Percentiles rank a stretch among this genome's conserved stretches.
These are phyloP conservation scores for Chironex yamaguchii DNA, from an alignment of 30 jellyfish, hydroid and myxozoan genomes.

Conservation along the genomic window DNA sequence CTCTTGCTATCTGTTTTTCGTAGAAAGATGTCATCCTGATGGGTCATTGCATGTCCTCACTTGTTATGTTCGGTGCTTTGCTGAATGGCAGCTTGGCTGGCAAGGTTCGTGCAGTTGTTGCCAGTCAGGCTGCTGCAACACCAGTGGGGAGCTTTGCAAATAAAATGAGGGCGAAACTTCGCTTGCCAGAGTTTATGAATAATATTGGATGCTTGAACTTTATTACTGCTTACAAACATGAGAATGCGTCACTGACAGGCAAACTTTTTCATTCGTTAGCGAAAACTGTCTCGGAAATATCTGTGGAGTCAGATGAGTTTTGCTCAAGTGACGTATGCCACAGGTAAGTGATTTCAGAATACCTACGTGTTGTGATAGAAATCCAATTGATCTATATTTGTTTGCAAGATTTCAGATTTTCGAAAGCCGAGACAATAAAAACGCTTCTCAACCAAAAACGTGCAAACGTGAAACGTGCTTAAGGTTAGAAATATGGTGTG, in stretches of 20 bases:
- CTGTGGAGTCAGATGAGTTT: conserved; percentile 37
- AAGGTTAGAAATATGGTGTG: no score
- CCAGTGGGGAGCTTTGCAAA: conserved; percentile 72
- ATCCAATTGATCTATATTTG: no score
- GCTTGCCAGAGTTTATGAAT: conserved; percentile 28
- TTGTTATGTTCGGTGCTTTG: conserved; percentile 50
- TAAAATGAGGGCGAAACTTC: conserved; percentile 55
- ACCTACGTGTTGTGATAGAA: no score
- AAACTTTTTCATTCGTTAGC: conserved; percentile 53
- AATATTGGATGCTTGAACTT: conserved; percentile 63
- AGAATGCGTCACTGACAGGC: background rate
- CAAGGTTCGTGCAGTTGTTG: conserved; percentile 54
- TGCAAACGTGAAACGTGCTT: no score
- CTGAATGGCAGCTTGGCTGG: conserved; percentile 70
- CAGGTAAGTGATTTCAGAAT: conserved; percentile 34
- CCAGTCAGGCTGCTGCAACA: conserved; percentile 68
- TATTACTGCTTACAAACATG: conserved; percentile 58
- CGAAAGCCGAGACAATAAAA: no score
- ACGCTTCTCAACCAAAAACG: no score
- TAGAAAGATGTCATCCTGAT: conserved; percentile 65
- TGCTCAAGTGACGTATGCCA: conserved; percentile 78
- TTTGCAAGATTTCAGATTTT: no score
- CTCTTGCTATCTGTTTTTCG: background rate
- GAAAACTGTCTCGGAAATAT: background rate
- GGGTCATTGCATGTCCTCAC: conserved; percentile 68